These are phyloP conservation scores for Neomicropteryx cornuta DNA, from an alignment of 1,140 invertebrate genomes.

Conservation along the genomic window DNA sequence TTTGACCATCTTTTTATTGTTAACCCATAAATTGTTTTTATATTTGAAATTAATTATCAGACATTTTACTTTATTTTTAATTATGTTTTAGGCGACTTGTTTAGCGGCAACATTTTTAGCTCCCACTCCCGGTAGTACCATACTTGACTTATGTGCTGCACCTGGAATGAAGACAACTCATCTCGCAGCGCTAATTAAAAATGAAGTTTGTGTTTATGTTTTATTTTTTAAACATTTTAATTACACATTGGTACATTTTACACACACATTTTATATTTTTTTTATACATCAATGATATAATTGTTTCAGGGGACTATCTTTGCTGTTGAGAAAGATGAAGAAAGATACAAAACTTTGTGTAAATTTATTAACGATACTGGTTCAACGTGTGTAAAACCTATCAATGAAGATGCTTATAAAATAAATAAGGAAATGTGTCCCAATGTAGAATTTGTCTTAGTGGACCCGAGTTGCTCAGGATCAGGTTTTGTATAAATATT, in stretches of 20 bases:
- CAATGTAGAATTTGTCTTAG: constrained; percentile 77
- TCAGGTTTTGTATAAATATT: constrained; percentile 67
- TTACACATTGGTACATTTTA: not conserved
- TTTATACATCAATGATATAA: constrained; percentile 13
- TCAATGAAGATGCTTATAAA: constrained; percentile 61
- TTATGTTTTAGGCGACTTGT: constrained; percentile 68
- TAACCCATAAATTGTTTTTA: no score
- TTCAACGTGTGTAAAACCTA: constrained; percentile 52
- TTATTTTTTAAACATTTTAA: constrained; percentile 2
- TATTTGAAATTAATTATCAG: not conserved
- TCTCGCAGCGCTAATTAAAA: constrained; percentile 70
- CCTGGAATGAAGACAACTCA: constrained; percentile 94
- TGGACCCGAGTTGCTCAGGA: constrained; percentile 94
- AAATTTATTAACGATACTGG: constrained; percentile 50
- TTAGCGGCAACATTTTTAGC: constrained; percentile 65
- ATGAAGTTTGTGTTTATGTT: constrained; percentile 34
- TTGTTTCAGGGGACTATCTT: constrained; percentile 54
- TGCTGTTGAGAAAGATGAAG: constrained; percentile 66
- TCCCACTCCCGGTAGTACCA: constrained; percentile 51
- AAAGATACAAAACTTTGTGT: constrained; percentile 53
- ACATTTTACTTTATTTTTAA: not conserved
- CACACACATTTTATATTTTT: constrained; percentile 2
- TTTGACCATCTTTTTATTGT: no score
- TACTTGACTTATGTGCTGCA: constrained; percentile 90
- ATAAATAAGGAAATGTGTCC: constrained; percentile 48